Conservation (phyloP, 2,888 invertebrate genomes). For the Clostera curtula region DNA sequence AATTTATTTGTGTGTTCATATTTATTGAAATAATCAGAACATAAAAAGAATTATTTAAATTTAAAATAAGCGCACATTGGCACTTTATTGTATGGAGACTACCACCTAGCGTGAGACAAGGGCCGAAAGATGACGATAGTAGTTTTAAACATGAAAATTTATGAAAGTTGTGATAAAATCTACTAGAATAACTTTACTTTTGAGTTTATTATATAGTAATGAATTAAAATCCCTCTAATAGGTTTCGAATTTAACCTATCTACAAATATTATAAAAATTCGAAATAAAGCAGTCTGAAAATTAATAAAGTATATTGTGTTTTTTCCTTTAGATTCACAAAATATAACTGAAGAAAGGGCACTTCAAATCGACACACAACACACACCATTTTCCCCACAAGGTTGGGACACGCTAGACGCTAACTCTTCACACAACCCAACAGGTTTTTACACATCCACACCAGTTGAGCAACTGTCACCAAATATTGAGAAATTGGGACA, state of each 20-base stretch:
- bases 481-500: slow-evolving; percentile 35
- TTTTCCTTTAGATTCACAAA: slow-evolving; percentile 41
- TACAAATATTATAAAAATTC: not conserved
- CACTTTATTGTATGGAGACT: no score
- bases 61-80: no score
- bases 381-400: slow-evolving; percentile 60
- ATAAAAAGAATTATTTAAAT: slow-evolving; percentile 1
- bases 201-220: no score
- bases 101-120: no score
- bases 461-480: slow-evolving; percentile 45
- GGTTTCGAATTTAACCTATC: no score
- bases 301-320: slow-evolving; percentile 5
- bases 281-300: no score
- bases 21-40: not conserved
- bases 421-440: slow-evolving; percentile 47
- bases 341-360: slow-evolving; percentile 52
- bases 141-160: no score
- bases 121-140: no score
- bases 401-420: slow-evolving; percentile 56
- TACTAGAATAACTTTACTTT: no score
- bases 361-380: slow-evolving; percentile 58
- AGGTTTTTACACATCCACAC: slow-evolving; percentile 42
- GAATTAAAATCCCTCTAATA: no score
- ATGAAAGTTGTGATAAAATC: no score
- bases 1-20: not conserved